A percentile compares a stretch with the other conserved stretches of the same genome.
These are phyloP conservation scores for Gallinago solitaria DNA, from an alignment of 2,797 vertebrate species.

Conservation along the genomic window DNA sequence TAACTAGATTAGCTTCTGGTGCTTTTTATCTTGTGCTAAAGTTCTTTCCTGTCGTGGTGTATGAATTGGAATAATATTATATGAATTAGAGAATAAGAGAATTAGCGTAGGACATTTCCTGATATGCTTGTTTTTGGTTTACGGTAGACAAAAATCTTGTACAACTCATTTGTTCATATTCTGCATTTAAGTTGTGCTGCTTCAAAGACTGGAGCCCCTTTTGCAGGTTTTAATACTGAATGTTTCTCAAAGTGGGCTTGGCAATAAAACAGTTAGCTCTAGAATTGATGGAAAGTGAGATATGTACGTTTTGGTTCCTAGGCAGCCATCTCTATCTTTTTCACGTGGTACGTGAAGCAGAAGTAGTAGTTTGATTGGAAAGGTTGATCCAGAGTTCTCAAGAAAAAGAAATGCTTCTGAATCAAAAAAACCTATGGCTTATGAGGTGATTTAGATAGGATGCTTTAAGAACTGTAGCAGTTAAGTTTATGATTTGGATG, in stretches of 20 bases:
- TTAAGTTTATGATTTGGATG: not conserved
- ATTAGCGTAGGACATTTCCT: not conserved
- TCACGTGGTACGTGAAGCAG: not conserved
- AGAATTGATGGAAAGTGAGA: not conserved
- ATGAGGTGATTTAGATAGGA: not conserved
- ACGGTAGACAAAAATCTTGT: not conserved
- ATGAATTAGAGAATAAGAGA: not conserved
- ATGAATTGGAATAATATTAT: not conserved
- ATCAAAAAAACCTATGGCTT: rapidly evolving
- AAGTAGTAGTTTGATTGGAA: not conserved
- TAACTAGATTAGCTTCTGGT: not conserved
- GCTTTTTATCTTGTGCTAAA: not conserved
- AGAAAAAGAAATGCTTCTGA: not conserved
- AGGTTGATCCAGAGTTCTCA: not conserved
- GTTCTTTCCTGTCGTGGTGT: not conserved
- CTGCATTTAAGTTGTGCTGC: not conserved
- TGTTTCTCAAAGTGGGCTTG: not conserved
- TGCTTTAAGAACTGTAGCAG: not conserved
- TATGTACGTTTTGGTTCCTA: not conserved
- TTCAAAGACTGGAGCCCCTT: not conserved
- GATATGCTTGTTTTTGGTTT: not conserved
- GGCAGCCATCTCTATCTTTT: not conserved
- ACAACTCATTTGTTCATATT: not conserved
- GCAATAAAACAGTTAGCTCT: not conserved
- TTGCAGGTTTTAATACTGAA: not conserved